Conservation (phyloP, 2,888 invertebrate species). For the Balanococcus diminutus region DNA sequence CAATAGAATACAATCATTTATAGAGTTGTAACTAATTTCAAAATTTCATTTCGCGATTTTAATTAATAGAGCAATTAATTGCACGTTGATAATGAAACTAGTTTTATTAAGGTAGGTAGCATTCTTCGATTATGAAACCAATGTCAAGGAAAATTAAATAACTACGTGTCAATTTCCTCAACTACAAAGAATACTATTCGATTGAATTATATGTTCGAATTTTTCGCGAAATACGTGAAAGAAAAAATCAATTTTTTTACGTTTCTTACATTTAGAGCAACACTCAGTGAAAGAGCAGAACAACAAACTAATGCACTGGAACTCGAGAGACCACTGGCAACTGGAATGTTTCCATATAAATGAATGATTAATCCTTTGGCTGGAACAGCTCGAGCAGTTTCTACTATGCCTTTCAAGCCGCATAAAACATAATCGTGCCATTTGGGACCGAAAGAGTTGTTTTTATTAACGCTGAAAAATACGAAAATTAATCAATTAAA, state of each 20-base stretch:
- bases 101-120: neutral
- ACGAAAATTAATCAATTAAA: neutral
- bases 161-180: neutral
- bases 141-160: neutral
- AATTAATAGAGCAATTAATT: neutral
- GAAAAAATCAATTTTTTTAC: neutral
- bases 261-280: constrained; percentile 67
- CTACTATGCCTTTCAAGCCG: constrained; percentile 85
- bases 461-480: neutral
- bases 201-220: too few species aligned
- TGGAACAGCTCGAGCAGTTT: constrained; percentile 63
- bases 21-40: neutral
- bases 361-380: constrained; percentile 71
- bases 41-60: neutral
- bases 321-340: constrained; percentile 93
- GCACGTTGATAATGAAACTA: neutral
- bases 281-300: constrained; percentile 79
- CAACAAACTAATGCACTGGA: constrained; percentile 97
- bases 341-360: constrained; percentile 86
- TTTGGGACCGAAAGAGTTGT: neutral
- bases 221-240: too few species aligned
- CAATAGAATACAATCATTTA: neutral
- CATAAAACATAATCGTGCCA: constrained; percentile 97
- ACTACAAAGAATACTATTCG: too few species aligned
- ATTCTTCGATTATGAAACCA: neutral